These are phyloP conservation scores for Eublepharis macularius DNA, from an alignment of 2,113 vertebrate species.

Conservation along the genomic window DNA sequence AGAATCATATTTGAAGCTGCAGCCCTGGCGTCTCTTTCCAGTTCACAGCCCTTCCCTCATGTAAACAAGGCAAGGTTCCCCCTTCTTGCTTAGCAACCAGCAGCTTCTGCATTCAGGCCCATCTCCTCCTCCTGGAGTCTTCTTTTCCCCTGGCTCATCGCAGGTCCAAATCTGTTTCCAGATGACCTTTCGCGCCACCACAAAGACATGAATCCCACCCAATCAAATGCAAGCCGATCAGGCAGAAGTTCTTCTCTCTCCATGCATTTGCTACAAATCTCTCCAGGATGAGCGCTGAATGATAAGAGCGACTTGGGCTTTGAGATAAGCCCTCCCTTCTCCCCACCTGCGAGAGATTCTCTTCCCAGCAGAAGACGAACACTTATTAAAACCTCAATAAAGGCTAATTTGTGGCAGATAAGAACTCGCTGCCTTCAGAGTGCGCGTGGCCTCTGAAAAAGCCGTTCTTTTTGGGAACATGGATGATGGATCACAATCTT, in stretches of 20 bases:
- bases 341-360: conserved; percentile 30
- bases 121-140: conserved; percentile 2
- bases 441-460: conserved; percentile 41
- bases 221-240: conserved; percentile 47
- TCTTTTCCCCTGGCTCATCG: neutral
- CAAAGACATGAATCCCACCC: conserved; percentile 26
- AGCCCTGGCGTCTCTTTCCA: conserved; percentile 35
- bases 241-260: conserved; percentile 40
- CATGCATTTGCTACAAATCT: conserved; percentile 30
- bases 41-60: conserved; percentile 20
- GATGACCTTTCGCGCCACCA: conserved; percentile 27
- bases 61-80: neutral
- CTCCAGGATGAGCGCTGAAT: conserved; percentile 31
- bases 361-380: conserved; percentile 35
- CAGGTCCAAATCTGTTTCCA: conserved; percentile 2
- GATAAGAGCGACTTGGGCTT: conserved; percentile 43
- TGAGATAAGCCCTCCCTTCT: conserved; percentile 57
- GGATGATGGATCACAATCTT: conserved; percentile 43
- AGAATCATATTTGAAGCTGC: neutral
- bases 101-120: conserved; percentile 20
- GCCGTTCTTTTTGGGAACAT: conserved; percentile 49
- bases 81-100: conserved; percentile 15
- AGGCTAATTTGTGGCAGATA: conserved; percentile 49
- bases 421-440: conserved; percentile 39
- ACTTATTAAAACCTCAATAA: conserved; percentile 63